Evolutionary conservation across 2,888 invertebrate genomes (phyloP).

Genomic region (Fabriciana adippe): DNA sequence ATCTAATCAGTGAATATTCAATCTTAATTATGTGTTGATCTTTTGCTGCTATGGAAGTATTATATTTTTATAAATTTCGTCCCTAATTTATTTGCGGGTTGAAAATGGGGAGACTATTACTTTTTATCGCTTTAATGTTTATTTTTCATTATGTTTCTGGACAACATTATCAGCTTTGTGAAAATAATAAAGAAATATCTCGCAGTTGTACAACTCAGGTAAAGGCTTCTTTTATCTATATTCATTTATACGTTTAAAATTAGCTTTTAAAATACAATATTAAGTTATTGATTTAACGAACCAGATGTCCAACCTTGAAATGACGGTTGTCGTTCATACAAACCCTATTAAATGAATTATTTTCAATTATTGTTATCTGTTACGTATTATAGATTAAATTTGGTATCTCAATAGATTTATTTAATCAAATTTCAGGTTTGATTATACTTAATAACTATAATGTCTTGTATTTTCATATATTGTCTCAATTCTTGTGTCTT

Average conservation of each 20-base stretch:
- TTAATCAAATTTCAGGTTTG: too few relatives aligned
- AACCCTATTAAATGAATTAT: background rate
- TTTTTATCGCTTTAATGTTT: conserved; percentile 52
- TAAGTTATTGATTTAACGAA: conserved; percentile 18
- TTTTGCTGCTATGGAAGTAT: conserved; percentile 20
- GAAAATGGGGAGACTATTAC: conserved; percentile 52
- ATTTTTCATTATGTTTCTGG: conserved; percentile 55
- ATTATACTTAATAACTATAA: too few relatives aligned
- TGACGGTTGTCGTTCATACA: background rate
- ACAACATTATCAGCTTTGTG: conserved; percentile 55
- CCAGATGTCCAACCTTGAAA: conserved; percentile 25
- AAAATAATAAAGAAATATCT: conserved; percentile 54
- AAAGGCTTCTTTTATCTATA: conserved; percentile 34
- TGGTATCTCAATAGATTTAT: too few relatives aligned
- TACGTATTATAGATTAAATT: too few relatives aligned
- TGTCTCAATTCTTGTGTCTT: background rate
- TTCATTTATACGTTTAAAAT: background rate
- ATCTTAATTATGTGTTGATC: conserved; percentile 20
- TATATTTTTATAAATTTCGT: conserved; percentile 28
- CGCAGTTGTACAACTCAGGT: conserved; percentile 72
- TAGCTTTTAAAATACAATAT: background rate
- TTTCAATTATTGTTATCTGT: too few relatives aligned
- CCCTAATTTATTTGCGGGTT: conserved; percentile 15
- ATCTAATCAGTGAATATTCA: conserved; percentile 15
- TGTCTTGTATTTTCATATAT: background rate